Percentiles rank a stretch among this genome's conserved stretches.
These are phyloP conservation scores for Scaptomyza reducta DNA, from an alignment of 2,888 invertebrate species.

Conservation along the genomic window DNA sequence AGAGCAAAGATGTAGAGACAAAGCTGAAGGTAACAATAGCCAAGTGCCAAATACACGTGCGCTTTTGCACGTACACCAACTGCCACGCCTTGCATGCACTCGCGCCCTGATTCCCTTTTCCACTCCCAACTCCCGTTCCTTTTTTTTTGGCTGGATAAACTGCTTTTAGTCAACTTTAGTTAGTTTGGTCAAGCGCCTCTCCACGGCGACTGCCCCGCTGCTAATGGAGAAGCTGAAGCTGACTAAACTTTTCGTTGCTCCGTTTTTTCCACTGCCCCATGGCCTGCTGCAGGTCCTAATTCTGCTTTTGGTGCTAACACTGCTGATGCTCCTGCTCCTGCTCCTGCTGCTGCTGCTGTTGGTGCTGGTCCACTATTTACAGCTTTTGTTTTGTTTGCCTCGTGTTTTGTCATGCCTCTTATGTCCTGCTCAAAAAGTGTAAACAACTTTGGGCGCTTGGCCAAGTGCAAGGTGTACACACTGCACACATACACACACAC, in stretches of 20 bases:
- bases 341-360: constrained; percentile 17
- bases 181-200: constrained; percentile 64
- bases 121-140: background rate
- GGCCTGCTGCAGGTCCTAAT: constrained; percentile 18
- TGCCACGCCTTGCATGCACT: constrained; percentile 26
- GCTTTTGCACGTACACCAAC: constrained; percentile 55
- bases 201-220: constrained; percentile 34
- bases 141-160: constrained; percentile 64
- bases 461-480: constrained; percentile 75
- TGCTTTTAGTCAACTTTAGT: constrained; percentile 79
- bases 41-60: constrained; percentile 77
- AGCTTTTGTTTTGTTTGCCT: constrained; percentile 74
- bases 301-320: constrained; percentile 24
- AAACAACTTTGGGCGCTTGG: constrained; percentile 82
- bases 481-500: constrained; percentile 12
- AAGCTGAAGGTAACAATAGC: constrained; percentile 72
- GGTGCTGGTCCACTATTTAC: constrained; percentile 64
- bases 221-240: constrained; percentile 56
- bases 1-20: constrained; percentile 68
- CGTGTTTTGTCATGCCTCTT: constrained; percentile 81
- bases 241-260: constrained; percentile 35
- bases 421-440: constrained; percentile 78
- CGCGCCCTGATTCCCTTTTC: background rate
- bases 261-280: constrained; percentile 51
- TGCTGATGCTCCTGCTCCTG: no score